Evolutionary conservation across 2,113 vertebrate genomes (phyloP), one percentile per base, ranked within the genome.

Genomic region (Australoheros scitulus): DNA sequence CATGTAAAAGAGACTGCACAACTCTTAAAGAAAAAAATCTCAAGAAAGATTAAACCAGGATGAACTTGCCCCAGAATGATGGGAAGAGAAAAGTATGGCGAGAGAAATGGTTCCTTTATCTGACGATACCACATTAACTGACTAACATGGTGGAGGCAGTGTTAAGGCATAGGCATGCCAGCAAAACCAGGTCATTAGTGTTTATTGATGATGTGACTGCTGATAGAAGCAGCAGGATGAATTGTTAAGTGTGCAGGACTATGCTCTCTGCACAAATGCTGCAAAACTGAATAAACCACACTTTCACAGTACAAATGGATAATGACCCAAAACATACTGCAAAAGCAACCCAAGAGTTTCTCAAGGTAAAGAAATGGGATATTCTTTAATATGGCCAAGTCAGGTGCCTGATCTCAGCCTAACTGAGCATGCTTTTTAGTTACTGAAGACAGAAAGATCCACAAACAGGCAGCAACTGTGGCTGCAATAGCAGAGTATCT

Each of bases 81-180:
- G 5, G 60, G 18, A 7, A 36, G 60, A 7, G 32, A 36, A 61
- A 36, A 61, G 60, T 61, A 0, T 34, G 61, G 20, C 1, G 15
- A 38, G 63, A 47, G 38, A 68, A 0, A 68, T 38, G 1, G 0
- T 8, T 47, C 24, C 14, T 3, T 3, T 0, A 43, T 24, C n/a
- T 17, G 36, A 43, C 43, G n/a, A 0, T 17, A 38, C 0, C n/a
- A 3, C 9, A 47, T 47, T 22, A 47, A n/a, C 24, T 68, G 8
- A 26, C 63, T 26, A 68, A 68, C 38, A 47, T 1, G 63, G 22
- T 26, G 64, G 22, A 68, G 14, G 64, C 1, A 2, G 17, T 68
- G 43, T 68, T 68, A 26, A 47, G 63, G n/a, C 43, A 47, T 68
- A n/a, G 22, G 38, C 24, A 47, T 47, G 3, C 22, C 43, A 47